phyloP scores from a whole-genome alignment of 2,113 vertebrate species.

The Ursus arctos region DNA sequence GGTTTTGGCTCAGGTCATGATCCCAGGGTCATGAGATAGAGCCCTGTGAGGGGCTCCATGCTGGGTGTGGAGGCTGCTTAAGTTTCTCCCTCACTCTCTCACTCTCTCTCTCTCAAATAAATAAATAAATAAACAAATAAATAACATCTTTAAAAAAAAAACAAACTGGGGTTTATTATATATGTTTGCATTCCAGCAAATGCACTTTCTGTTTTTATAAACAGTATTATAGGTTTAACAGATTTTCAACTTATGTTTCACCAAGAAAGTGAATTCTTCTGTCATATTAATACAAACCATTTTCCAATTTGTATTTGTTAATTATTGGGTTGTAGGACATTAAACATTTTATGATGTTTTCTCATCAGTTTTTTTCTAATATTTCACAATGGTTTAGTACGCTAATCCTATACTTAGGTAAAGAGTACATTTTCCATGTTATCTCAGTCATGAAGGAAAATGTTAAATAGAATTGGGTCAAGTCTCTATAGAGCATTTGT shows the following conservation, averaged over 20 bases:
- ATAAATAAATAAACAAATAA: too few relatives aligned
- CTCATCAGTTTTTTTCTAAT: neutral
- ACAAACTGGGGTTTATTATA: neutral
- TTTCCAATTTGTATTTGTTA: neutral
- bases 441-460: conserved; percentile 71
- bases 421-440: conserved; percentile 20
- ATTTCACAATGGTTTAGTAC: conserved; percentile 2
- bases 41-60: too few relatives aligned
- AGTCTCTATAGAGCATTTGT: conserved; percentile 50
- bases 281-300: neutral
- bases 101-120: too few relatives aligned
- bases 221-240: neutral
- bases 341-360: neutral
- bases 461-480: conserved; percentile 60
- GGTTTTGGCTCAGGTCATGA: too few relatives aligned
- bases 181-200: neutral
- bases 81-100: too few relatives aligned
- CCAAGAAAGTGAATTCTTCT: neutral
- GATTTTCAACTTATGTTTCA: neutral
- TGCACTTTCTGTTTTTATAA: neutral
- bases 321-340: neutral
- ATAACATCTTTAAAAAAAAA: neutral
- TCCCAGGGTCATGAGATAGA: too few relatives aligned
- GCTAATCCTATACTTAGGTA: conserved; percentile 1
- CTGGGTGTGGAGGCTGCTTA: too few relatives aligned